Evolutionary conservation across 2,113 vertebrate genomes (phyloP), one percentile per base, ranked within the genome.

Genomic region (Limanda limanda): DNA sequence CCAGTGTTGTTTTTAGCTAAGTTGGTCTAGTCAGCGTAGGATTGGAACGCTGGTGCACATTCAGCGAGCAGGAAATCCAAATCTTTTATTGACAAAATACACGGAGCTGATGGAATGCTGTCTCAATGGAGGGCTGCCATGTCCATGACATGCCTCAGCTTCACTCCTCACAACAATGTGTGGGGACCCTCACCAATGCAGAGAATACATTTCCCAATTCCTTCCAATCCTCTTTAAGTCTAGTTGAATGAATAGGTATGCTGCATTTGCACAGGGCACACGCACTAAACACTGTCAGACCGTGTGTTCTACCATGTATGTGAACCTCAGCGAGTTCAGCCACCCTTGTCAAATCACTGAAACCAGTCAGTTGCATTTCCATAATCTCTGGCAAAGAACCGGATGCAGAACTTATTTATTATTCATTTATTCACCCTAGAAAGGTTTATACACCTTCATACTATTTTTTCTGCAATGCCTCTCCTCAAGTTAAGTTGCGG

Each of bases 171-270:
- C 71, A 84, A 62, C 74, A 79, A 78, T 70, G 68, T 5, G 56
- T 5, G 70, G 74, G 79, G 67, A 86, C 68, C 79, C 82, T 84
- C 68, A 56, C 21, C 73, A 64, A 20, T 12, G 61, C 69, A 82
- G 79, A 75, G 68, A 85, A 86, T 89, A 86, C 86, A 80, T 82
- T 88, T 87, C 84, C 88, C 76, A 59, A 68, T 80, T 89, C 82
- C 77, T 87, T 85, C 76, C 82, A 86, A 71, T 76, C 85, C 84
- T 87, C 83, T 88, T 88, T 79, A 82, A 78, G 52, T 86, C 70
- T 86, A 85, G 81, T 74, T 83, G 74, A 83, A 59, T 86, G 82
- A 86, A 86, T 81, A 87, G 89, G 81, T 60, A 81, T 88, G 84
- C 86, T 82, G 76, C 57, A 15, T 89, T 89, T 86, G 64, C 69